These are phyloP conservation scores for Strigamia maritima DNA, from an alignment of 2,888 invertebrate genomes.

Conservation along the genomic window DNA sequence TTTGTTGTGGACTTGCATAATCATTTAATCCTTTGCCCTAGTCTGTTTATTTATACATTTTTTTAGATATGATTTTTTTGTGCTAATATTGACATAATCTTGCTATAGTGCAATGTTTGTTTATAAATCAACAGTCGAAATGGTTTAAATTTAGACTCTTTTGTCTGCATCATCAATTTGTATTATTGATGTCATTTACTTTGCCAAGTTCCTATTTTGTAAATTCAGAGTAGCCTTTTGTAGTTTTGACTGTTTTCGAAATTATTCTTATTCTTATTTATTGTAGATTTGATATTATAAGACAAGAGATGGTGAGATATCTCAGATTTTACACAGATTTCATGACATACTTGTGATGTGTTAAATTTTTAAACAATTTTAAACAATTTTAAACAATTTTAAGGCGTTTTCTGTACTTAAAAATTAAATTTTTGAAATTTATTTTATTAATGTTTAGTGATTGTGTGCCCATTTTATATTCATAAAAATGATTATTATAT, in stretches of 20 bases:
- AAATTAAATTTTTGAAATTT: background rate
- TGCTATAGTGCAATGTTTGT: background rate
- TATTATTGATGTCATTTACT: too few relatives aligned
- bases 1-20: slow-evolving; percentile 11
- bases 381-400: too few relatives aligned
- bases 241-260: background rate
- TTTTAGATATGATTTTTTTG: background rate
- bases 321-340: background rate
- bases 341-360: background rate
- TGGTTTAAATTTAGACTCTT: background rate
- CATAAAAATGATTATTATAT: background rate
- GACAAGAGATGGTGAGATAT: background rate
- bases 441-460: background rate
- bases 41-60: background rate
- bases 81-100: slow-evolving; percentile 1
- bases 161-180: too few relatives aligned
- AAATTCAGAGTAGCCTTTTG: background rate
- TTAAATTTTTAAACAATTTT: too few relatives aligned
- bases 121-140: background rate
- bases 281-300: background rate
- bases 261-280: background rate
- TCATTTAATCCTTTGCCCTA: background rate
- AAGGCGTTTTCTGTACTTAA: background rate
- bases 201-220: background rate
- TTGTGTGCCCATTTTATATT: background rate